Base-by-base conservation (phyloP, 1,140 invertebrate species). In the Trichonephila clavata region DNA sequence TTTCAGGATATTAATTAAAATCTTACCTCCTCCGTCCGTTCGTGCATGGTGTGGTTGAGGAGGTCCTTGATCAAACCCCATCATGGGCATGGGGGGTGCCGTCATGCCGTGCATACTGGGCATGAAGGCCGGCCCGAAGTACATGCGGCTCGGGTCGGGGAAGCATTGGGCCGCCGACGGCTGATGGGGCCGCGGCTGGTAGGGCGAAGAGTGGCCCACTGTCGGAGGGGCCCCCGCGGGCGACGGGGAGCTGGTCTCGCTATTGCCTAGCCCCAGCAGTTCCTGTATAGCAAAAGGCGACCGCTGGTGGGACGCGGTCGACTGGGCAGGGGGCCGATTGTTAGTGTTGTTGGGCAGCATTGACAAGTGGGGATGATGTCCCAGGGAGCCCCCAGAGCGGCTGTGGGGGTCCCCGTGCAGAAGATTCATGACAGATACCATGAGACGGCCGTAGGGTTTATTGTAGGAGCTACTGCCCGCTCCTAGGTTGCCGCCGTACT, bases 241-340 rank as follows among this genome's bases (percentile, higher is more conserved):
- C 43, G 71, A 87, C n/a, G 27, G 39, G n/a, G 27, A 59, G 2
- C 71, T 50, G 65, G 90, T 91, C 83, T 59, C 88, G 90, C 50
- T 89, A 18, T 94, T 94, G 80, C 97, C 97, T 63, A 98, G 96
- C 1, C 98, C 98, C 95, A 98, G 96, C 94, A 98, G 96, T 96
- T 99, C 98, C 96, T 99, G 98, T 95, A 98, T 98, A 94, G 98
- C 98, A 96, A 98, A 99, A 24, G 98, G 98, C 94, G 98, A 98
- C 94, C 98, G 96, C 96, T 98, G 98, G 39, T 86, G 81, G 20
- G 91, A 86, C 21, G 60, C 80, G 60, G 90, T 20, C 20, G 90
- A 50, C 8, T 59, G 77, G 21, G 61, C 27, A 6, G 57, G 24
- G 2, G 90, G 81, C 21, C 81, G 80, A 1, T n/a, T 83, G 71